Conservation (phyloP, 2,888 invertebrate genomes). For the Microdon myrmicae region DNA sequence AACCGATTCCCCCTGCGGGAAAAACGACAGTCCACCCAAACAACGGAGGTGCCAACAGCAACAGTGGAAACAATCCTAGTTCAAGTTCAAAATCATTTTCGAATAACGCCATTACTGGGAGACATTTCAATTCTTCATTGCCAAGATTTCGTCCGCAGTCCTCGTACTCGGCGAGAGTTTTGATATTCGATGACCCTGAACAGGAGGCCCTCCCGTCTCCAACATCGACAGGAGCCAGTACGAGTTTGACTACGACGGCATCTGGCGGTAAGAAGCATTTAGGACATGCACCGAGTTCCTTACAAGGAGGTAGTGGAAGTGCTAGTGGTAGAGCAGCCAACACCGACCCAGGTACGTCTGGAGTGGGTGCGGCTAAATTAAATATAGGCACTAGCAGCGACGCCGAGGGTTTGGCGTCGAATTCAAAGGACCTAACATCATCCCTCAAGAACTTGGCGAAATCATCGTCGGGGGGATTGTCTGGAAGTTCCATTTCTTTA, state of each 20-base stretch:
- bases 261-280: constrained; percentile 21
- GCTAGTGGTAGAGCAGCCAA: too few relatives aligned
- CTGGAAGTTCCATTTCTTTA: constrained; percentile 63
- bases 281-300: too few relatives aligned
- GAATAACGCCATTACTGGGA: constrained; percentile 32
- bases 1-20: constrained; percentile 9
- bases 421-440: constrained; percentile 56
- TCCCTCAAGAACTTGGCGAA: constrained; percentile 60
- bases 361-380: constrained; percentile 7
- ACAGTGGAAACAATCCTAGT: background rate
- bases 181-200: constrained; percentile 80
- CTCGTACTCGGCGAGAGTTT: constrained; percentile 79
- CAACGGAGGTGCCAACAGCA: constrained; percentile 1
- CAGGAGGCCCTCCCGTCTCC: constrained; percentile 65
- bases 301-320: too few relatives aligned
- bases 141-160: constrained; percentile 68
- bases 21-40: constrained; percentile 6
- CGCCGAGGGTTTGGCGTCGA: constrained; percentile 56
- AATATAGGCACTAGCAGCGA: constrained; percentile 31
- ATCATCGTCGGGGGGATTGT: constrained; percentile 64
- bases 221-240: constrained; percentile 5
- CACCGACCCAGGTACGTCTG: background rate
- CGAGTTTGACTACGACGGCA: constrained; percentile 7
- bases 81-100: constrained; percentile 26
- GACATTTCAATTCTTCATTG: constrained; percentile 30